Evolutionary conservation across 1,140 invertebrate species (phyloP), one percentile per base, ranked within the genome.

Genomic region (Meloidogyne exigua): DNA sequence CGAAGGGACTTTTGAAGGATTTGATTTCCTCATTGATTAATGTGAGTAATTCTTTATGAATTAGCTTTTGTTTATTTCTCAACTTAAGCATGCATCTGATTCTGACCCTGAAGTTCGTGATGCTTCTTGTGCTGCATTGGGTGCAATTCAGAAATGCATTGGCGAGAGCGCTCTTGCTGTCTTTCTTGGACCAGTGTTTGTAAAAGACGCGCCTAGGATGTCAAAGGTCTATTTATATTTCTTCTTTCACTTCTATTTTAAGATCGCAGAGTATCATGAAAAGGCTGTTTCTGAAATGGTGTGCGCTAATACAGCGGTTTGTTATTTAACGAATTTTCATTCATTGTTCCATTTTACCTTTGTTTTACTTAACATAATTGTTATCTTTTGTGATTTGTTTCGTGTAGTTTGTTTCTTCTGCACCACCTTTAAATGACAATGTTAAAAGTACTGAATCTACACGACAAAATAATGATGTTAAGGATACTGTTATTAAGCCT

Each of bases 131-230:
- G 93, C 95, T 88, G 95, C 95, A 1, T 88, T 98, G 11, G 96
- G 95, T 21, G 95, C 94, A 0, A 91, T 94, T 3, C 92, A 95
- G 90, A 98, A 96, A 89, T 90, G 96, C 5, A 92, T 96, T 18
- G 93, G 95, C n/a, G 95, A 98, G 13, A 96, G 95, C 88, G 90
- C 91, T 18, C 92, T 98, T 70, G 90, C 90, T 65, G 92, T 94
- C 0, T 93, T 96, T 83, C 89, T 98, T 21, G 90, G 91, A 1
- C 9, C 72, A n/a, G 95, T 98, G 87, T 88, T 98, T 3, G 95
- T 87, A 42, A 75, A 94, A 86, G 91, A 92, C 62, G 79, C 84
- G 15, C 88, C 96, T 3, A 99, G 98, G 89, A 92, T 96, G 91
- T 90, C 92, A 26, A 98, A 98, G 89, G 91, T 92, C n/a, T n/a